Base-by-base conservation (phyloP, 2,113 vertebrate species). In the Erythrolamprus reginae region DNA sequence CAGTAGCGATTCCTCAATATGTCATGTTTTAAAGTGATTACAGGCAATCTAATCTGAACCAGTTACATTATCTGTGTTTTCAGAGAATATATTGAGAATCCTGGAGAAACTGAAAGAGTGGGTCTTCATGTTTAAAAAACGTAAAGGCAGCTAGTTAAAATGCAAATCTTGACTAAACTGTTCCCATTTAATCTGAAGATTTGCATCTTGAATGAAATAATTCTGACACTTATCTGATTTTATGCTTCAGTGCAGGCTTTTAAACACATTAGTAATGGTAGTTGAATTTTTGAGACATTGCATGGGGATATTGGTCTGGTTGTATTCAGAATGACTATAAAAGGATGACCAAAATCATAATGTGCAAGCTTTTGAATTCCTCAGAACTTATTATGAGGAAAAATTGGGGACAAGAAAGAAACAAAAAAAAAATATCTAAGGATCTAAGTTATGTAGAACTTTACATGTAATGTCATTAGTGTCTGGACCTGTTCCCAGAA, bases 191-290 rank as follows among this genome's bases (percentile, higher is more conserved):
- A 82, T 92, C 50, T 86, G 23, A 87, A 47, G 42, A 82, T 87
- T 91, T 90, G 84, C n/a, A 90, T 86, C 83, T 90, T 52, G 61
- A 55, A 82, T 87, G 52, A 86, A 86, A 24, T 86, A 70, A 90
- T 52, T 70, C 28, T 86, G 58, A 50, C 33, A 77, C 28, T 86
- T 90, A 86, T 86, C 89, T 77, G 84, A 90, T 86, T 52, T 70
- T 77, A 77, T 77, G 84, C 84, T 86, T 48, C 58, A 86, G 58
- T 52, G 48, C 84, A 86, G 24, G 70, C 17, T 86, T 90, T 90
- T 52, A 52, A 52, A 86, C 47, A 53, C 42, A 24, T 55, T 65
- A 86, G 56, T 48, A 26, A 10, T 65, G 47, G 56, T 38, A 42
- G 47, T 52, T 28, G 47, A 13, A 38, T 86, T 51, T 89, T 42